A percentile compares a stretch with the other conserved stretches of the same genome.
Conservation (phyloP, 2,888 invertebrate genomes). For the Lymantria dispar region DNA sequence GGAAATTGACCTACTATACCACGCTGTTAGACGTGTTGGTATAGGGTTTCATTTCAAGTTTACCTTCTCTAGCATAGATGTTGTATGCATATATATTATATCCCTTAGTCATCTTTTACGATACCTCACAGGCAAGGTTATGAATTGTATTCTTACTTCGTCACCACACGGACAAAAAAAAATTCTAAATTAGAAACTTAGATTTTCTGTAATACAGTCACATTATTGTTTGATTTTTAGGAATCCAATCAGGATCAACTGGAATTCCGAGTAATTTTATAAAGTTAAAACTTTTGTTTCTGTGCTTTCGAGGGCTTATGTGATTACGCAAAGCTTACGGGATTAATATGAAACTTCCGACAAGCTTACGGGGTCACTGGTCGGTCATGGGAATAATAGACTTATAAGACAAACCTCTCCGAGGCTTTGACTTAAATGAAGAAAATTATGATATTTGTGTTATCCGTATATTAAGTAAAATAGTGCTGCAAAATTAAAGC, state of each 20-base stretch:
- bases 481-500: not conserved
- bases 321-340: not conserved
- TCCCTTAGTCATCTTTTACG: no score
- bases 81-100: no score
- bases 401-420: not conserved
- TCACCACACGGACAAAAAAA: no score
- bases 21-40: no score
- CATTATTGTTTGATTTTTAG: not conserved
- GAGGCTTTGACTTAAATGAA: not conserved
- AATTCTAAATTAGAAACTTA: not conserved
- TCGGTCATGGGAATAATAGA: not conserved
- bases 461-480: not conserved
- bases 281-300: not conserved
- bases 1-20: no score
- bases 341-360: constrained; percentile 1
- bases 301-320: not conserved
- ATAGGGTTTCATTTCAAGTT: no score
- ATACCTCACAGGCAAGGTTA: no score
- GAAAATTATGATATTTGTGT: not conserved
- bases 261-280: not conserved
- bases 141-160: no score
- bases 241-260: not conserved
- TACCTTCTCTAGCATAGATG: no score
- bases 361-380: constrained; percentile 1
- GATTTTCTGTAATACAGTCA: not conserved